Evolutionary conservation across 2,113 vertebrate genomes (phyloP).

Genomic region (Nycticebus coucang): DNA sequence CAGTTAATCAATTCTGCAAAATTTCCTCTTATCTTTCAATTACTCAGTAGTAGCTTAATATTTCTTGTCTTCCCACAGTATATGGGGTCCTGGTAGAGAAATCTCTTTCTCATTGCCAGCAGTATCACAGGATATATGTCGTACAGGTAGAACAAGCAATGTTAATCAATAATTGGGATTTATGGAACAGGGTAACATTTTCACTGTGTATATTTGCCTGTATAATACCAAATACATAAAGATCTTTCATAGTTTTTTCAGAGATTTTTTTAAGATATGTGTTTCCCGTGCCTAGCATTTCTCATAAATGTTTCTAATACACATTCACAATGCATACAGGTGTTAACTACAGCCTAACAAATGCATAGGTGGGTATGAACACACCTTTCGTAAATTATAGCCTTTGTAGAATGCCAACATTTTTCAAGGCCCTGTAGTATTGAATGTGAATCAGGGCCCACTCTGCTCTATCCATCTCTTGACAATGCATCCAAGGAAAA

Average conservation of each 20-base stretch:
- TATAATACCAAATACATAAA: conserved; percentile 16
- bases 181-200: conserved; percentile 2
- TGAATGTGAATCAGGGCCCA: background rate
- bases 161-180: conserved; percentile 40
- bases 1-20: conserved; percentile 22
- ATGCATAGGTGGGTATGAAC: background rate
- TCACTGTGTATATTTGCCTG: background rate
- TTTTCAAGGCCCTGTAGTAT: background rate
- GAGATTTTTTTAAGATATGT: background rate
- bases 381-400: conserved; percentile 22
- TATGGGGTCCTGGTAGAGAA: background rate
- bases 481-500: conserved; percentile 52
- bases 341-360: conserved; percentile 47
- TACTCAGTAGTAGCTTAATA: background rate
- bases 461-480: conserved; percentile 34
- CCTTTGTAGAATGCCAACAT: conserved; percentile 18
- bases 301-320: conserved; percentile 40
- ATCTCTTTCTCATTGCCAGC: background rate
- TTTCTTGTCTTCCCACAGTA: background rate
- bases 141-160: background rate
- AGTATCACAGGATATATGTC: background rate
- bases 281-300: background rate
- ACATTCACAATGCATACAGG: conserved; percentile 5
- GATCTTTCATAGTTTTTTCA: background rate
- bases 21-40: conserved; percentile 50